Base-by-base conservation (phyloP, 2,888 invertebrate species). In the Leptinotarsa peninsularis region DNA sequence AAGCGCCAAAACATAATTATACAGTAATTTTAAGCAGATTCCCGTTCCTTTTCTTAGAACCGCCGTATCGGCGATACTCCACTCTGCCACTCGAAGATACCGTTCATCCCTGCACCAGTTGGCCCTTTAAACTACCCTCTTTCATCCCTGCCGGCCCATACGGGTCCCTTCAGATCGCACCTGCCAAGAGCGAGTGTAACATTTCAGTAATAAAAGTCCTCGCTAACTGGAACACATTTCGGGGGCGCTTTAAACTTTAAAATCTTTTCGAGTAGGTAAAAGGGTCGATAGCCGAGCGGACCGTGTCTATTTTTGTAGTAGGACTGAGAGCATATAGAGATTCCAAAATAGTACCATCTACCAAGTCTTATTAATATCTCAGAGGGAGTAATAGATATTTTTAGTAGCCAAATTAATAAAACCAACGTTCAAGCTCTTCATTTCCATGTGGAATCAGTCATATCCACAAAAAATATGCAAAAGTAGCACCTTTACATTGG, bases 121-220 rank as follows among this genome's bases (percentile, higher is more conserved):
- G 68, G 67, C 49, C 75, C 60, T 75, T 75, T 73, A 73, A 73
- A 76, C 71, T 49, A 73, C 76, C 76, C 73, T 73, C 71, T 67
- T 27, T 49, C 43, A 43, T 58, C 66, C 71, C 54, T 67, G 60
- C 66, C 67, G 27, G 69, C 67, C 69, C 67, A 76, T 73, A 67
- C 76, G 76, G 76, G 76, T 63, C 63, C 63, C 63, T 63, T 63
- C 63, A 63, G 4, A 7, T 63, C 50, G 66, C 76, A 76, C 76
- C 76, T 76, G 76, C 73, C 73, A 4, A 49, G 49, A 73, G 66
- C 60, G 63, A 67, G 72, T 72, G 76, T 70, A 33, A 63, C 63
- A 63, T 63, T 63, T 63, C 63, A 33, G n/a, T n/a, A n/a, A 27
- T 43, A n/a, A 63, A 63, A 13, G n/a, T 43, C 17, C 63, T 63